Evolutionary conservation across 2,797 vertebrate genomes (phyloP).

Genomic region (Acanthurus leucopareius): DNA sequence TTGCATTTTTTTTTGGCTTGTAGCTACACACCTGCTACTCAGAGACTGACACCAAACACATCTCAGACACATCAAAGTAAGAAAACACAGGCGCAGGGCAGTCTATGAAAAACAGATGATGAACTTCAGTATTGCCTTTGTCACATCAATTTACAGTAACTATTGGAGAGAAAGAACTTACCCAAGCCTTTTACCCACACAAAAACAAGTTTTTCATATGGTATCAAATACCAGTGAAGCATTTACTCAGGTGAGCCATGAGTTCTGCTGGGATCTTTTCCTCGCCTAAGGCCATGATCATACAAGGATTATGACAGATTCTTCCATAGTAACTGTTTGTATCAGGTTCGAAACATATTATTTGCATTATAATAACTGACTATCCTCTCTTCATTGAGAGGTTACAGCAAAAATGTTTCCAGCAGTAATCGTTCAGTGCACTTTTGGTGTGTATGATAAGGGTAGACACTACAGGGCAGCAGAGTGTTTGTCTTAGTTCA

Average conservation of each 20-base stretch:
- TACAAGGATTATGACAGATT: background rate
- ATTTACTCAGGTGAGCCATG: slow-evolving; percentile 1
- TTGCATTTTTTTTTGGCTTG: no score
- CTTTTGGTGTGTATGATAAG: slow-evolving; percentile 33
- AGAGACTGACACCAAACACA: no score
- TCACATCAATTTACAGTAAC: background rate
- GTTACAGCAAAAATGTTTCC: slow-evolving; percentile 13
- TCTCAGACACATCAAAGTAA: background rate
- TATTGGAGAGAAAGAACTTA: no score
- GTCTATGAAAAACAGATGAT: slow-evolving; percentile 12
- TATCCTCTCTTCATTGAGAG: slow-evolving; percentile 1
- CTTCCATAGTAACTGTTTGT: background rate
- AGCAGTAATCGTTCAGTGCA: slow-evolving; percentile 7
- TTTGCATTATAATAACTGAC: background rate
- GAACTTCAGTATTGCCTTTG: slow-evolving; percentile 7
- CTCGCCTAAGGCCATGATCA: background rate
- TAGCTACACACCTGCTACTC: no score
- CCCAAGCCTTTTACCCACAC: background rate
- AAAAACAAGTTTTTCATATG: background rate
- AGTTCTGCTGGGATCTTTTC: slow-evolving; percentile 22
- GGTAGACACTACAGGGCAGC: slow-evolving; percentile 43
- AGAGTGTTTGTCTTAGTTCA: slow-evolving; percentile 48
- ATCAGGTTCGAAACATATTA: background rate
- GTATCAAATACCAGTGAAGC: slow-evolving; percentile 3
- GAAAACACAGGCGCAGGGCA: background rate